phyloP scores from a whole-genome alignment of 1,140 invertebrate species.

The Calosoma granatense region DNA sequence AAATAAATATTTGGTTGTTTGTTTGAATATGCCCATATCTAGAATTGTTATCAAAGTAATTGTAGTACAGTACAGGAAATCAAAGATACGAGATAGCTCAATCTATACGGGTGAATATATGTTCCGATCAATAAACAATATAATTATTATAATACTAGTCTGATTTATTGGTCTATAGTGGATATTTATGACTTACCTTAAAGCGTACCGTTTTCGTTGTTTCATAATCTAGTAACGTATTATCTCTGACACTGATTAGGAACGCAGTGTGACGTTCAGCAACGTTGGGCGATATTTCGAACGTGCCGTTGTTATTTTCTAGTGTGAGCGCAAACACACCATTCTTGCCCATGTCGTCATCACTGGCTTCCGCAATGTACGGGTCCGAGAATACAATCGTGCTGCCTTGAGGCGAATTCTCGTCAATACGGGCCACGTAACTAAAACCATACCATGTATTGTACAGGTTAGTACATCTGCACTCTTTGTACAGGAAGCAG shows the following conservation, averaged over 20 bases:
- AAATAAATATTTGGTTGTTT: too few species aligned
- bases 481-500: background rate
- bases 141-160: too few species aligned
- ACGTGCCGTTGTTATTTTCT: conserved; percentile 73
- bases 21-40: too few species aligned
- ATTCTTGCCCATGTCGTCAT: conserved; percentile 47
- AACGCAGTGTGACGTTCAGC: conserved; percentile 71
- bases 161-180: too few species aligned
- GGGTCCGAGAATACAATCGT: conserved; percentile 57
- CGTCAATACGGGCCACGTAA: conserved; percentile 63
- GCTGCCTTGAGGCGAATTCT: conserved; percentile 73
- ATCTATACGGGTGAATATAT: too few species aligned
- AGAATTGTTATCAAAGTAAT: too few species aligned
- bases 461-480: background rate
- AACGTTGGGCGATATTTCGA: conserved; percentile 81
- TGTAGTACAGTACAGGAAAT: too few species aligned
- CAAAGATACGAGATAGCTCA: too few species aligned
- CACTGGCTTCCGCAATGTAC: conserved; percentile 58
- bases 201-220: conserved; percentile 51
- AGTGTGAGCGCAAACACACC: conserved; percentile 73
- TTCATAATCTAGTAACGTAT: conserved; percentile 74
- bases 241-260: conserved; percentile 72
- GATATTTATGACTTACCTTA: too few species aligned
- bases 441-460: conserved; percentile 40
- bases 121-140: too few species aligned